phyloP scores from a whole-genome alignment of 2,888 invertebrate species.

The Quadriops clusia region DNA sequence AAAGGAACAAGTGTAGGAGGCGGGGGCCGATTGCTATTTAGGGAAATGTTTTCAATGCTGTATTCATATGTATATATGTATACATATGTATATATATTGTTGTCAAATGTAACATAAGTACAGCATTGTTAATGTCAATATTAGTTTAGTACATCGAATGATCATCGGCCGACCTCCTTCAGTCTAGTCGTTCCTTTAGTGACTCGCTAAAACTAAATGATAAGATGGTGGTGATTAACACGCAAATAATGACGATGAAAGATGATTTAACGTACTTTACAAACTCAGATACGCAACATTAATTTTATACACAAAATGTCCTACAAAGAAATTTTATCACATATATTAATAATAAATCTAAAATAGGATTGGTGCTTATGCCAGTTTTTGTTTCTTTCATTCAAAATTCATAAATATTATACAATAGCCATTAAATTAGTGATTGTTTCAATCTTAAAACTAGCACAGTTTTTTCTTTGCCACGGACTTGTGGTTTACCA shows the following conservation, averaged over 20 bases:
- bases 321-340: conserved; percentile 41
- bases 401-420: conserved; percentile 24
- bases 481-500: conserved; percentile 13
- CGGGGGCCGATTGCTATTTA: conserved; percentile 9
- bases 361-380: conserved; percentile 38
- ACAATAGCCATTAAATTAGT: conserved; percentile 37
- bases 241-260: conserved; percentile 21
- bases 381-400: conserved; percentile 21
- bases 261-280: conserved; percentile 29
- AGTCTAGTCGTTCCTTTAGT: conserved; percentile 34
- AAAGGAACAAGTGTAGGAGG: conserved; percentile 30
- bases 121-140: conserved; percentile 2
- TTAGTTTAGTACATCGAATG: conserved; percentile 28
- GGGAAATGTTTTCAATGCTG: conserved; percentile 7
- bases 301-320: conserved; percentile 35
- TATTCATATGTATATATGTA: conserved; percentile 9
- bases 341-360: conserved; percentile 31
- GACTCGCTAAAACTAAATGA: conserved; percentile 26
- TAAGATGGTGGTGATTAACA: conserved; percentile 18
- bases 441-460: conserved; percentile 42
- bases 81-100: conserved; percentile 9
- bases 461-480: conserved; percentile 18
- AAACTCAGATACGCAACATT: conserved; percentile 38
- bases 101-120: conserved; percentile 4
- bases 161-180: conserved; percentile 31